These are phyloP conservation scores for Eumaeus atala DNA, from an alignment of 1,140 invertebrate genomes.

Conservation along the genomic window DNA sequence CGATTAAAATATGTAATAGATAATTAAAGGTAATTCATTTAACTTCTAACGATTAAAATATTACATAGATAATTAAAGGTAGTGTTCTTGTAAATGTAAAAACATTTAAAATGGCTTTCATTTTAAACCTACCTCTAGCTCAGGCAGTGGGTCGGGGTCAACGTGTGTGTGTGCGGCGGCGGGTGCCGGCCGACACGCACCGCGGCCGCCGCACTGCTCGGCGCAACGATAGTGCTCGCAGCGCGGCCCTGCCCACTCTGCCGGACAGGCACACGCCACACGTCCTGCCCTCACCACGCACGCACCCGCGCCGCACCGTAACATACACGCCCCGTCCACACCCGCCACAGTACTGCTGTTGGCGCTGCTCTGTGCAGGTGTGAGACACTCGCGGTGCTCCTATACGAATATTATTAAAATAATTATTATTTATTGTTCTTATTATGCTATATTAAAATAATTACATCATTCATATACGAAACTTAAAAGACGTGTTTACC, in stretches of 20 bases:
- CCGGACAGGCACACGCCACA: constrained; percentile 72
- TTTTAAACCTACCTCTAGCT: constrained; percentile 21
- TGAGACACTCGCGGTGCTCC: constrained; percentile 25
- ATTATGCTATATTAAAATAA: too few relatives aligned
- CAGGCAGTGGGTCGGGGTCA: constrained; percentile 17
- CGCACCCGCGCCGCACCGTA: constrained; percentile 55
- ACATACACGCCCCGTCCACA: constrained; percentile 22
- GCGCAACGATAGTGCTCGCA: constrained; percentile 80
- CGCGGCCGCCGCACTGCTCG: constrained; percentile 78
- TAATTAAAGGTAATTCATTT: too few relatives aligned
- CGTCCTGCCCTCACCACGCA: constrained; percentile 41
- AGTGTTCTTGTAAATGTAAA: too few relatives aligned
- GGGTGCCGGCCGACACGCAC: constrained; percentile 65
- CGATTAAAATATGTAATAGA: too few relatives aligned
- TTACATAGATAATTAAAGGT: too few relatives aligned
- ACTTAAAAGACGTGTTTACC: too few relatives aligned
- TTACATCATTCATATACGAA: too few relatives aligned
- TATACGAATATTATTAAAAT: too few relatives aligned
- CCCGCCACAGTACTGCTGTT: not conserved
- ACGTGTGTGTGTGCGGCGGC: constrained; percentile 11
- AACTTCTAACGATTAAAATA: too few relatives aligned
- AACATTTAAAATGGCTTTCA: too few relatives aligned
- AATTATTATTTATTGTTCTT: not conserved
- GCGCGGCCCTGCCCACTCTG: constrained; percentile 73
- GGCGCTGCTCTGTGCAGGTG: not conserved